Evolutionary conservation across 2,113 vertebrate genomes (phyloP).

Genomic region (Neopipo cinnamomea): DNA sequence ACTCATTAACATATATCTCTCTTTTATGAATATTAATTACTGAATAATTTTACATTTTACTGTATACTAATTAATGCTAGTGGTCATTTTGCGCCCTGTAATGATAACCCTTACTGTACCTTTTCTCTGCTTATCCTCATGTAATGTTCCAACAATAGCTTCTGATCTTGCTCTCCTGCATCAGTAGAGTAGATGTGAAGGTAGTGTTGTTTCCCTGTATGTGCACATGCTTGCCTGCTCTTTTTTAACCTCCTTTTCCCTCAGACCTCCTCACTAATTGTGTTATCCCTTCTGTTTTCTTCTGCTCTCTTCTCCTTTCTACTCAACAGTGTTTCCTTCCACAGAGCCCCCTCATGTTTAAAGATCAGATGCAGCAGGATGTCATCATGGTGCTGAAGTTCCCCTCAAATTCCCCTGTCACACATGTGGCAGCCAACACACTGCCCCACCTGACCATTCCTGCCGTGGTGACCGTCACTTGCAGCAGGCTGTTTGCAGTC

Average conservation of each 20-base stretch:
- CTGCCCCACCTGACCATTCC: slow-evolving; percentile 93
- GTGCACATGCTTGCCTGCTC: slow-evolving; percentile 63
- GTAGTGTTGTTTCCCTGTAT: slow-evolving; percentile 57
- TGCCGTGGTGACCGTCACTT: slow-evolving; percentile 95
- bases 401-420: slow-evolving; percentile 96
- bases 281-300: slow-evolving; percentile 80
- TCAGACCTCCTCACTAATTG: slow-evolving; percentile 79
- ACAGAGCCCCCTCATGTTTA: slow-evolving; percentile 99
- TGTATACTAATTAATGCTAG: not conserved
- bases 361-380: slow-evolving; percentile 99
- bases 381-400: slow-evolving; percentile 99
- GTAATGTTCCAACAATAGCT: slow-evolving; percentile 45
- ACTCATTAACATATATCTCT: not conserved
- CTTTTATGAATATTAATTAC: not conserved
- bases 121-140: slow-evolving; percentile 38
- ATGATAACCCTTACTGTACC: slow-evolving; percentile 3
- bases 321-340: slow-evolving; percentile 98
- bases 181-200: not conserved
- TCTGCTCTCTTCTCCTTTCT: slow-evolving; percentile 77
- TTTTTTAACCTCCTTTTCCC: slow-evolving; percentile 73
- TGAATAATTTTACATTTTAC: not conserved
- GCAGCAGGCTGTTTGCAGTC: slow-evolving; percentile 94
- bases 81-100: not conserved
- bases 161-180: slow-evolving; percentile 42
- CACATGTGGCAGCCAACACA: slow-evolving; percentile 95